Percentiles rank a stretch among this genome's conserved stretches.
These are phyloP conservation scores for Xestobium rufovillosum DNA, from an alignment of 2,888 invertebrate genomes.

Conservation along the genomic window DNA sequence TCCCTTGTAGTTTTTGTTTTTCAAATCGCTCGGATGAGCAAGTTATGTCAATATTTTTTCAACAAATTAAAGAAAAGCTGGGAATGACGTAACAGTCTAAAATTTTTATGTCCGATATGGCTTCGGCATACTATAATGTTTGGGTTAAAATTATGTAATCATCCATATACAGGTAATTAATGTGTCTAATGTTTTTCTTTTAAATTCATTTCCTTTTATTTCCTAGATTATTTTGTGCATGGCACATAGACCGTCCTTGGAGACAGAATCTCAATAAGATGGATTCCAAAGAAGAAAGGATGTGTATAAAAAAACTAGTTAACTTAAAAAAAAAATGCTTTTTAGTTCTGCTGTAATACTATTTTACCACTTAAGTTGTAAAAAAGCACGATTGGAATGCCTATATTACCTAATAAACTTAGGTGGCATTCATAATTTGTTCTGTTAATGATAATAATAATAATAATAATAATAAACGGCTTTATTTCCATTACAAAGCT, in stretches of 20 bases:
- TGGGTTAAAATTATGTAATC: constrained; percentile 22
- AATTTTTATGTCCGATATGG: constrained; percentile 25
- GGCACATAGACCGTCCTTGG: constrained; percentile 28
- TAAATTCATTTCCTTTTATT: too few relatives aligned
- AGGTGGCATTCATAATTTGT: too few relatives aligned
- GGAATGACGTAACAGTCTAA: constrained; percentile 14
- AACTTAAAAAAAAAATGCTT: too few relatives aligned
- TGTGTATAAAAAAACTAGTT: constrained; percentile 20
- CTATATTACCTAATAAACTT: too few relatives aligned
- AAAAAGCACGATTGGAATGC: too few relatives aligned
- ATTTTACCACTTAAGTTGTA: too few relatives aligned
- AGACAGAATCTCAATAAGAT: constrained; percentile 22
- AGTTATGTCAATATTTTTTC: constrained; percentile 16
- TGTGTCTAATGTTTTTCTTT: too few relatives aligned
- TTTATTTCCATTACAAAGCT: too few relatives aligned
- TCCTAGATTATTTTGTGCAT: constrained; percentile 23
- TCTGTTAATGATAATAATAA: too few relatives aligned
- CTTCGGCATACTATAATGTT: constrained; percentile 21
- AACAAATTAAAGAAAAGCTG: constrained; percentile 11
- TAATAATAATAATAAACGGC: too few relatives aligned
- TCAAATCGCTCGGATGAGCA: constrained; percentile 17
- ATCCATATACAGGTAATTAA: too few relatives aligned
- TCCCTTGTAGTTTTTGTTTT: constrained; percentile 19
- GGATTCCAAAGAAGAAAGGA: constrained; percentile 19
- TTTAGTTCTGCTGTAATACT: too few relatives aligned